A percentile compares a stretch with the other conserved stretches of the same genome.
Evolutionary conservation across 2,888 invertebrate genomes (phyloP).

Genomic region (Monopis laevigella): DNA sequence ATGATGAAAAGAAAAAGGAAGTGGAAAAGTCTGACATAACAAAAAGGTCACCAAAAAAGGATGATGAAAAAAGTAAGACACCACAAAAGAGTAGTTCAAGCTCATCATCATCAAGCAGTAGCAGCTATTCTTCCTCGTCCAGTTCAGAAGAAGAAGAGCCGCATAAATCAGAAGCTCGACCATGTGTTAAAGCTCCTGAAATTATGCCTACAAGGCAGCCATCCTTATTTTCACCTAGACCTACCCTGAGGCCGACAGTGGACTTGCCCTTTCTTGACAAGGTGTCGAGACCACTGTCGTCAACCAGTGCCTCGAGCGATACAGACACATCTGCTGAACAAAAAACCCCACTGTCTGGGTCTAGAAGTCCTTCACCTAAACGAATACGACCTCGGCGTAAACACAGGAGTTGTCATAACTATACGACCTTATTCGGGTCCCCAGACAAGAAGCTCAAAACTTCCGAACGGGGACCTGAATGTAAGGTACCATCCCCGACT

Average conservation of each 20-base stretch:
- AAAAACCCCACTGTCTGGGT: slow-evolving; percentile 44
- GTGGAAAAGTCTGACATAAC: slow-evolving; percentile 40
- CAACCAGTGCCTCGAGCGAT: slow-evolving; percentile 70
- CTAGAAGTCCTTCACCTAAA: slow-evolving; percentile 49
- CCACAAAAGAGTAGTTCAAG: slow-evolving; percentile 45
- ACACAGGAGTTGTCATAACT: slow-evolving; percentile 34
- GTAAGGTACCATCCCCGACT: slow-evolving; percentile 75
- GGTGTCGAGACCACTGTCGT: slow-evolving; percentile 75
- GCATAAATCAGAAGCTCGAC: slow-evolving; percentile 34
- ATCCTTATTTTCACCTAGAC: slow-evolving; percentile 49
- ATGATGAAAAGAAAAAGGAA: slow-evolving; percentile 46
- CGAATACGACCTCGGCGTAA: slow-evolving; percentile 48
- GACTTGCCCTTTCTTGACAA: slow-evolving; percentile 85
- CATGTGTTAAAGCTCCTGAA: slow-evolving; percentile 51
- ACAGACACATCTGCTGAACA: slow-evolving; percentile 65
- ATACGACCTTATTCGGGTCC: slow-evolving; percentile 68
- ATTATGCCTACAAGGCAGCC: slow-evolving; percentile 46
- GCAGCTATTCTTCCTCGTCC: slow-evolving; percentile 66
- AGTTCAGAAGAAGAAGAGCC: slow-evolving; percentile 70
- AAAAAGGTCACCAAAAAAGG: slow-evolving; percentile 54
- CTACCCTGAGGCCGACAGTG: slow-evolving; percentile 62
- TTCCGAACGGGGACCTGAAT: slow-evolving; percentile 82
- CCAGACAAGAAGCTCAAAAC: slow-evolving; percentile 85
- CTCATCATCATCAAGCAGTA: slow-evolving; percentile 62
- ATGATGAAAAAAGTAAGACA: slow-evolving; percentile 42